Base-by-base conservation (phyloP, 2,888 invertebrate genomes). In the Scotopteryx bipunctaria region DNA sequence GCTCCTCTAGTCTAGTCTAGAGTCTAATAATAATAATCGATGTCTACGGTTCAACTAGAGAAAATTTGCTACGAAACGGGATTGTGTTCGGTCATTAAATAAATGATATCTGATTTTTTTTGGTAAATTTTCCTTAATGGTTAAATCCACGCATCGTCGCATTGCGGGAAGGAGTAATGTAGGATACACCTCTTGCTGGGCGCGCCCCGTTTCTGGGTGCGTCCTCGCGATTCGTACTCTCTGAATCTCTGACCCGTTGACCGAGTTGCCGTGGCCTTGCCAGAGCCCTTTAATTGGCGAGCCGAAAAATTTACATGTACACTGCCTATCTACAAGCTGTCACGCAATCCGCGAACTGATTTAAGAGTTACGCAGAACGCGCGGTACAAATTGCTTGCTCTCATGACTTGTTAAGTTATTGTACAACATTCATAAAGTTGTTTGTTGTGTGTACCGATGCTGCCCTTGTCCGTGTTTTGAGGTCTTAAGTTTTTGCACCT, bases 161-260 rank as follows among this genome's bases (percentile, higher is more conserved):
- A 89, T 78, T 89, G 88, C 89, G 83, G 89, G 78, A 74, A 80
- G 80, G 79, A 73, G 76, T 81, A 82, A 81, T 75, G 76, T 81
- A 73, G 78, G 61, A 54, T 66, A 69, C 68, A 67, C 77, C 78
- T 79, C 74, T 65, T 58, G 67, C 48, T 73, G 77, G 85, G 85
- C 73, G 84, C 79, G 83, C 78, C 63, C 37, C 82, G 66, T 70
- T 78, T 81, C 71, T 80, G 82, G 86, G 87, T 78, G 89, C 83
- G 88, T 83, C 84, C 83, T 78, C 80, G 77, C 78, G 69, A 77
- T 73, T 78, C 76, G 77, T 76, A 73, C 72, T 76, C 72, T 76
- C 66, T 76, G 81, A 82, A 82, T 84, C 72, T 76, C 69, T 81
- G 85, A 84, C 85, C 86, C 74, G 78, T 67, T 87, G 81, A 86